These are phyloP conservation scores for Lophotriccus pileatus DNA, from an alignment of 2,797 vertebrate genomes.

Conservation along the genomic window DNA sequence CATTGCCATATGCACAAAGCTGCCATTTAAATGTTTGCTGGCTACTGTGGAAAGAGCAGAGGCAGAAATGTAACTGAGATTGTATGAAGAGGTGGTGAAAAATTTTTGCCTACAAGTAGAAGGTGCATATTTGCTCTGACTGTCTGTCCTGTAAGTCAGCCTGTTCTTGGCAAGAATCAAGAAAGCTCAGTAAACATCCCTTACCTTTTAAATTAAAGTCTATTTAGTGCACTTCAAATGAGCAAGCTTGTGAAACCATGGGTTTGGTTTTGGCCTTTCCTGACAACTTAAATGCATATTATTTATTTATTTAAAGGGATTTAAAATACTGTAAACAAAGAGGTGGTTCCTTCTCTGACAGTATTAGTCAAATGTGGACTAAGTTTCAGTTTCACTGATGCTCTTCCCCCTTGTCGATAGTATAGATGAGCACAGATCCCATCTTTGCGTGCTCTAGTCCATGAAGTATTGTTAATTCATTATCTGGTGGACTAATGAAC, in stretches of 20 bases:
- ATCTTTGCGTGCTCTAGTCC: neutral
- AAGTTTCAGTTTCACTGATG: neutral
- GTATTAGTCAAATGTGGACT: neutral
- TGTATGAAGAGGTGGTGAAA: neutral
- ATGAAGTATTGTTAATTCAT: slow-evolving; percentile 48
- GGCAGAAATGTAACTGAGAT: neutral
- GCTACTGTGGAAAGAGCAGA: neutral
- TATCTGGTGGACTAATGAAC: slow-evolving; percentile 62
- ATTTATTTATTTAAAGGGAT: slow-evolving; percentile 35
- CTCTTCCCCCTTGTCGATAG: neutral
- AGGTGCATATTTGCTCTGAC: neutral
- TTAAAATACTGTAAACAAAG: slow-evolving; percentile 19
- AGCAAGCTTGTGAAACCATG: slow-evolving; percentile 28
- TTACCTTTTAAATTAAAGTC: slow-evolving; percentile 34
- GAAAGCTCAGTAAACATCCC: neutral
- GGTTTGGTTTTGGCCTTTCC: slow-evolving; percentile 13
- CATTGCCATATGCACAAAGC: neutral
- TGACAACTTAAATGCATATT: slow-evolving; percentile 4
- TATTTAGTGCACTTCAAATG: slow-evolving; percentile 42
- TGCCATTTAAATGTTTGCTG: neutral
- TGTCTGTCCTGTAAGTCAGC: neutral
- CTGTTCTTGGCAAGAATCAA: neutral
- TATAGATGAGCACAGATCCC: neutral
- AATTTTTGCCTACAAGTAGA: neutral
- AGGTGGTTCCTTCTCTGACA: neutral